phyloP scores from a whole-genome alignment of 2,888 invertebrate genomes.

The Ectobius pallidus region DNA sequence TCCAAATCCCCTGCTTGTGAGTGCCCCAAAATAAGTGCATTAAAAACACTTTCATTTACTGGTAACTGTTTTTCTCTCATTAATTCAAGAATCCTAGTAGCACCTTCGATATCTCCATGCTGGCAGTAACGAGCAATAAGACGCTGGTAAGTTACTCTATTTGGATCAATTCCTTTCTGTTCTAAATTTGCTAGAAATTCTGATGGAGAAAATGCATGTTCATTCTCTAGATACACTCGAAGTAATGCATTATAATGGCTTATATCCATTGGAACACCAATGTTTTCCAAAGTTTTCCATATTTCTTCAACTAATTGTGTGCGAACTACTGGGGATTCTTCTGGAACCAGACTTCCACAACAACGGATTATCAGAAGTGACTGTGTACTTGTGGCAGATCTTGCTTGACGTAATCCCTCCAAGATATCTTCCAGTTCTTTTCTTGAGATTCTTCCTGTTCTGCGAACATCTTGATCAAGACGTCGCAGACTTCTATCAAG shows the following conservation, averaged over 20 bases:
- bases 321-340: constrained; percentile 75
- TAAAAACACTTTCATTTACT: constrained; percentile 82
- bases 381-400: constrained; percentile 77
- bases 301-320: constrained; percentile 79
- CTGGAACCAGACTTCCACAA: constrained; percentile 81
- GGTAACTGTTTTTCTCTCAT: constrained; percentile 83
- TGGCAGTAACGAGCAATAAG: constrained; percentile 83
- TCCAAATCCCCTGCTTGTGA: constrained; percentile 79
- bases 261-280: constrained; percentile 80
- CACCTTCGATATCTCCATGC: constrained; percentile 84
- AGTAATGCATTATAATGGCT: constrained; percentile 89
- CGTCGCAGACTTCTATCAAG: constrained; percentile 70
- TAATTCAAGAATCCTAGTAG: constrained; percentile 81
- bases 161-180: constrained; percentile 76
- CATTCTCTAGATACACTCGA: constrained; percentile 84
- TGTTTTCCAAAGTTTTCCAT: constrained; percentile 75
- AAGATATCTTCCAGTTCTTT: constrained; percentile 80
- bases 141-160: constrained; percentile 86
- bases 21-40: constrained; percentile 85
- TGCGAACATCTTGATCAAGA: constrained; percentile 73
- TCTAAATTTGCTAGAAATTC: constrained; percentile 78
- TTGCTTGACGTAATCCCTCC: constrained; percentile 68
- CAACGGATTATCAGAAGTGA: constrained; percentile 80
- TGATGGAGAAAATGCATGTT: constrained; percentile 79
- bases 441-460: constrained; percentile 74